A percentile compares a stretch with the other conserved stretches of the same genome.
phyloP scores from a whole-genome alignment of 2,113 vertebrate genomes.

The Catagonus wagneri region DNA sequence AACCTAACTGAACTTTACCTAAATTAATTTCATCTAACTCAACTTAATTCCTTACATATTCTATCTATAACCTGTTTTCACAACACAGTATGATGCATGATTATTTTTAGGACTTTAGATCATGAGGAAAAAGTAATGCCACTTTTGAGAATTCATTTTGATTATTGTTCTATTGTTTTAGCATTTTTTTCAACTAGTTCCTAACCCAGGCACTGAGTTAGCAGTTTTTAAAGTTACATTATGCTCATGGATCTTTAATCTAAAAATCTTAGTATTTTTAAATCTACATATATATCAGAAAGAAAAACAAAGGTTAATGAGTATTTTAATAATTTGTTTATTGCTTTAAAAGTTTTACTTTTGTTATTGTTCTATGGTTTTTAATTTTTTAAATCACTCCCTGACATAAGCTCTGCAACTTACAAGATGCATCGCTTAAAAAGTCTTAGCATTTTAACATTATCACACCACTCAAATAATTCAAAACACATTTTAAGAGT shows the following conservation, averaged over 20 bases:
- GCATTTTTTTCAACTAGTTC: slow-evolving; percentile 22
- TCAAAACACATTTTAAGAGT: background rate
- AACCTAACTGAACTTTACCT: slow-evolving; percentile 61
- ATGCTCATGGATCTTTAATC: slow-evolving; percentile 11
- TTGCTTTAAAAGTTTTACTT: slow-evolving; percentile 40
- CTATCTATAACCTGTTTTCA: slow-evolving; percentile 50
- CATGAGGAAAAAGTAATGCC: background rate
- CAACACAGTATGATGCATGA: slow-evolving; percentile 52
- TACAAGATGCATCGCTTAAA: background rate
- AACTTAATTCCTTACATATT: slow-evolving; percentile 39
- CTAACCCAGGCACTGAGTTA: slow-evolving; percentile 35
- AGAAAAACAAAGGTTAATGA: slow-evolving; percentile 18
- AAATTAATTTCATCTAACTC: slow-evolving; percentile 56
- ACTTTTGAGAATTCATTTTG: slow-evolving; percentile 48
- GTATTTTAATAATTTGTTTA: slow-evolving; percentile 35
- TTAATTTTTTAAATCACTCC: slow-evolving; percentile 9
- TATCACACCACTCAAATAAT: background rate
- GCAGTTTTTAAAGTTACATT: slow-evolving; percentile 21
- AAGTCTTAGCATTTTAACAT: slow-evolving; percentile 36
- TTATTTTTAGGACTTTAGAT: slow-evolving; percentile 65
- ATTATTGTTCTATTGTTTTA: slow-evolving; percentile 67
- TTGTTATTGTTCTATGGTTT: slow-evolving; percentile 27
- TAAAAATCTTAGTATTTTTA: slow-evolving; percentile 52
- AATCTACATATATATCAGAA: slow-evolving; percentile 44
- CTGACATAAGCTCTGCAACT: slow-evolving; percentile 45